Evolutionary conservation across 2,888 invertebrate species (phyloP), one percentile per base, ranked within the genome.

Genomic region (Cantharis flavilabris): DNA sequence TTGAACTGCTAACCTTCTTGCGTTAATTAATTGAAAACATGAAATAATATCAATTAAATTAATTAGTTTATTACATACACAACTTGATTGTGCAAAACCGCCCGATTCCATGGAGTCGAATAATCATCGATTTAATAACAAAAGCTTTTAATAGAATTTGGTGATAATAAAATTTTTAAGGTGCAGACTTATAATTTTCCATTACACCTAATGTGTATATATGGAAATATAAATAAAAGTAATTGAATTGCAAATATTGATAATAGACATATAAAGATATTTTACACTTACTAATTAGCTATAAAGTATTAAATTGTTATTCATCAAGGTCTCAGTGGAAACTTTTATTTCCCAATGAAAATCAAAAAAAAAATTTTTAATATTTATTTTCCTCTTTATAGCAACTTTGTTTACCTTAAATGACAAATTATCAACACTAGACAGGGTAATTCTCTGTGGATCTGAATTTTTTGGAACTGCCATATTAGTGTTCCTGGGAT

Each of bases 401-500:
- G 70, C 70, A 2, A 62, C 11, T 49, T 49, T 7, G 26, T 70
- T 70, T 23, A 81, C 83, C 75, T 71, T 87, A 14, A 82, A 71
- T 23, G 87, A 88, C 83, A 84, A 86, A 70, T 82, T 86, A 83
- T 84, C 83, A 9, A 84, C 79, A 67, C 80, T 80, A 85, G 88
- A 82, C 78, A 88, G 83, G 86, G 88, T 75, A 85, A 79, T 84
- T 9, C 75, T 87, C 9, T 87, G 86, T 73, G 83, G 83, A 11
- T 91, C 92, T 0, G 96, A 96, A 87, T 86, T 94, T n/a, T 84
- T 94, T 28, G 93, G 94, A 23, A 95, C 95, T 0, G 90, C 88
- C 3, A 87, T 94, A 62, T 89, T 96, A 9, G 88, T 96, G 11
- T 91, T 94, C 76, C 88, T 96, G 11, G 95, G 95, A 3, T 96